phyloP scores from a whole-genome alignment of 2,797 vertebrate genomes.

The Nyctalus aviator region DNA sequence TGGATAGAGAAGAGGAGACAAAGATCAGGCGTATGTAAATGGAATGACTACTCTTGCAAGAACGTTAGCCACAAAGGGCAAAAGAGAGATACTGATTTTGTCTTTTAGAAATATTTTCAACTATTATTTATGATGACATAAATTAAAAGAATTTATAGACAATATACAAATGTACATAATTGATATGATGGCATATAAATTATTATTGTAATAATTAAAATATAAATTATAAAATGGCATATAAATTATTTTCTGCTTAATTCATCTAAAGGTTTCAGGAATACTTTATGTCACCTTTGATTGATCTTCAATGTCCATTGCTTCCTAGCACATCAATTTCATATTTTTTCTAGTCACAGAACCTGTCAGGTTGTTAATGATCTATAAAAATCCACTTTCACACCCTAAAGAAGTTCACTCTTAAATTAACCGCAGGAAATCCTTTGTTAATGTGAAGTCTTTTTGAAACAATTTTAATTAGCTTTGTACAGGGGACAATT shows the following conservation, averaged over 20 bases:
- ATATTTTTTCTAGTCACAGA: slow-evolving; percentile 52
- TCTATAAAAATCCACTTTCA: slow-evolving; percentile 64
- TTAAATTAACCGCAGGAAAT: slow-evolving; percentile 52
- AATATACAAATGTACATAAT: not conserved
- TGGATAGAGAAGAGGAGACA: not conserved
- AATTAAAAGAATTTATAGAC: slow-evolving; percentile 47
- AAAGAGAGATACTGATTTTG: not conserved
- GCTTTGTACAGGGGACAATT: slow-evolving; percentile 7
- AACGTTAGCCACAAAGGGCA: not conserved
- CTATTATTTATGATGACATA: slow-evolving; percentile 33
- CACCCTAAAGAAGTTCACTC: slow-evolving; percentile 16
- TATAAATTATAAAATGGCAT: slow-evolving; percentile 8
- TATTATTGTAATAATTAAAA: not conserved
- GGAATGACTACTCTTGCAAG: not conserved
- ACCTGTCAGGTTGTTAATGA: slow-evolving; percentile 70
- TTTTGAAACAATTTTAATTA: slow-evolving; percentile 34
- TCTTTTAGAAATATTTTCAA: slow-evolving; percentile 26
- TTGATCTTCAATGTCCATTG: slow-evolving; percentile 41
- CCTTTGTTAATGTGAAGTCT: slow-evolving; percentile 41
- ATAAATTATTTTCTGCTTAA: slow-evolving; percentile 50
- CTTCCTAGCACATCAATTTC: slow-evolving; percentile 45
- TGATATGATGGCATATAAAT: slow-evolving; percentile 31
- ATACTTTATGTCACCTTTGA: slow-evolving; percentile 51
- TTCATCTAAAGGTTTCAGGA: slow-evolving; percentile 53
- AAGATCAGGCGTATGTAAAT: not conserved